Base-by-base conservation (phyloP, 2,888 invertebrate species). In the Slavum lentiscoides region DNA sequence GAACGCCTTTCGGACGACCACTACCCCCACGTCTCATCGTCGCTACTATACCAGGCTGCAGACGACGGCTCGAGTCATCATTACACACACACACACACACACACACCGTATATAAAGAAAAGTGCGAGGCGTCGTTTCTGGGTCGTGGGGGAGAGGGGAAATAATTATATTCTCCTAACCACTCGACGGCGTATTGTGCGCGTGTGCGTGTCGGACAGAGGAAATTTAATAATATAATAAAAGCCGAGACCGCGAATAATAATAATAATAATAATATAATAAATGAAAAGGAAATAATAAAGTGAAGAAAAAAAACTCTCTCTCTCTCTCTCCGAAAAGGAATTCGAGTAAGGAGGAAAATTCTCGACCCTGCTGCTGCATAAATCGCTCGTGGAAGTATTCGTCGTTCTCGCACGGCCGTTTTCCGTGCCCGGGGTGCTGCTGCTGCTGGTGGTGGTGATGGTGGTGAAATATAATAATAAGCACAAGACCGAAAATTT, bases 321-420 rank as follows among this genome's bases (percentile, higher is more conserved):
- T n/a, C n/a, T n/a, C n/a, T n/a, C n/a, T n/a, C 17, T 30, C 30
- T 1, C 30, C 30, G 30, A 9, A 37, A 23, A 53, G 74, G 74
- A 74, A 74, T 74, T 64, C 37, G 49, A n/a, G 11, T 53, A 6
- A 7, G 43, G 30, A 43, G 9, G 43, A 43, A 9, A 43, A 43
- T 43, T 19, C 8, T 30, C 21, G 43, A 43, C 11, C 15, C 17
- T 9, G 9, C 39, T 13, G 9, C 43, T 23, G 72, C 59, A 72
- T 72, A 61, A 72, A 73, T 73, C 30, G 73, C 21, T 64, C 74
- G 53, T 30, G 62, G n/a, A 62, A 74, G n/a, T 64, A 62, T 53
- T 64, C n/a, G 8, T 9, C 37, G 8, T n/a, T 13, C 61, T 15
- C 19, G 61, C 59, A 13, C 61, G 13, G 30, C 30, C 15, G 68